These are phyloP conservation scores for Brevipalpus yothersi DNA, from an alignment of 1,140 invertebrate genomes.

Conservation along the genomic window DNA sequence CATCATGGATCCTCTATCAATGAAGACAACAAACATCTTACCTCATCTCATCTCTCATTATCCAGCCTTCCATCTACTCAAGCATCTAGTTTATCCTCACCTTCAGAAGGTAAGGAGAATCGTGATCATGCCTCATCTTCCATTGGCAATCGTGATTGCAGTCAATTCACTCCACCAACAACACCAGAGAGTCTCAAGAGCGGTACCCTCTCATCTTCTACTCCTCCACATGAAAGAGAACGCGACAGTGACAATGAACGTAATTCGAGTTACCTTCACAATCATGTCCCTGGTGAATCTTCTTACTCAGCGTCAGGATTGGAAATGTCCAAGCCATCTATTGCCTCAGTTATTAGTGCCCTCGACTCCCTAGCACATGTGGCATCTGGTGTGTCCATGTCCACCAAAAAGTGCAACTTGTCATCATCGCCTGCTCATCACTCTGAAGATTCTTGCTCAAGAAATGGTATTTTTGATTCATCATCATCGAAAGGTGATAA, in stretches of 20 bases:
- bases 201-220: not conserved
- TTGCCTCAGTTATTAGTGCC: not conserved
- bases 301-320: not conserved
- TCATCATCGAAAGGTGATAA: not conserved
- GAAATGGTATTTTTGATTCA: not conserved
- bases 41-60: not conserved
- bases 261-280: not conserved
- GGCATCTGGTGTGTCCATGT: not conserved
- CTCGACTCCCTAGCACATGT: not conserved
- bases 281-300: not conserved
- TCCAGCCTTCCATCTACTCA: not conserved
- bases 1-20: not conserved
- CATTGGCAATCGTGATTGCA: not conserved
- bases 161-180: not conserved
- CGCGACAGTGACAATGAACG: not conserved
- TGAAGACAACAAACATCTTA: not conserved
- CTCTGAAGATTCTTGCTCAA: slow-evolving; percentile 4
- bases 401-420: not conserved
- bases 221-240: not conserved
- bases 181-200: slow-evolving; percentile 1
- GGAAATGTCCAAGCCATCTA: not conserved
- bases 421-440: not conserved
- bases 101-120: not conserved
- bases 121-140: not conserved
- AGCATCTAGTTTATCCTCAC: not conserved